Evolutionary conservation across 2,888 invertebrate species (phyloP), one percentile per base, ranked within the genome.

Genomic region (Belgica antarctica): DNA sequence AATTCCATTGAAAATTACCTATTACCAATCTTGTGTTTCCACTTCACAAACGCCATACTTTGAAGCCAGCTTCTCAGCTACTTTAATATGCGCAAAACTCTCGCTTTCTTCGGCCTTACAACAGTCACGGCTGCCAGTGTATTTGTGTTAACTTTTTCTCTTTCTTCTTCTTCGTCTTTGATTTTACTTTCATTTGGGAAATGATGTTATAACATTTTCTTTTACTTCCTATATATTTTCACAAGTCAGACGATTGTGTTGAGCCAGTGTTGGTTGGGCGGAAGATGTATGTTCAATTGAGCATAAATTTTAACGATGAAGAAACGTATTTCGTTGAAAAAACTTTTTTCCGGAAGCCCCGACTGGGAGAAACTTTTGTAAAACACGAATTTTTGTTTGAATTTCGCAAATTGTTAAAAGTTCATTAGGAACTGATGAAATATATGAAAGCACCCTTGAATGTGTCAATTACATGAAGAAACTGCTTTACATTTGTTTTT

Each of bases 181-280:
- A n/a, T 57, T 57, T 68, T 34, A 57, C 68, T 68, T 68, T 68
- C 68, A 46, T 68, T 68, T 68, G 68, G 68, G 57, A 68, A 68
- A 57, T 52, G 47, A 57, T 68, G 52, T 68, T 68, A 68, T 68
- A 68, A 68, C 47, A 68, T 68, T 68, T 68, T 63, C 34, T 68
- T 68, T 52, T 57, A 68, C 68, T 68, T 68, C 68, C 68, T 68
- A 68, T 68, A 24, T 68, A 52, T 27, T 25, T 57, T 8, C 17
- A 28, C 25, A 34, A 68, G 22, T 27, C 34, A 25, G 28, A 34
- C 57, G 22, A 24, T 27, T 12, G 5, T 27, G 12, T 28, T 22
- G 19, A 19, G 19, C 4, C n/a, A 15, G 68, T 68, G 17, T 68
- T 68, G 3, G 57, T 57, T 19, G 34, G 52, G 57, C 68, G 68